Evolutionary conservation across 2,888 invertebrate genomes (phyloP).

Genomic region (Punctoribates punctum): DNA sequence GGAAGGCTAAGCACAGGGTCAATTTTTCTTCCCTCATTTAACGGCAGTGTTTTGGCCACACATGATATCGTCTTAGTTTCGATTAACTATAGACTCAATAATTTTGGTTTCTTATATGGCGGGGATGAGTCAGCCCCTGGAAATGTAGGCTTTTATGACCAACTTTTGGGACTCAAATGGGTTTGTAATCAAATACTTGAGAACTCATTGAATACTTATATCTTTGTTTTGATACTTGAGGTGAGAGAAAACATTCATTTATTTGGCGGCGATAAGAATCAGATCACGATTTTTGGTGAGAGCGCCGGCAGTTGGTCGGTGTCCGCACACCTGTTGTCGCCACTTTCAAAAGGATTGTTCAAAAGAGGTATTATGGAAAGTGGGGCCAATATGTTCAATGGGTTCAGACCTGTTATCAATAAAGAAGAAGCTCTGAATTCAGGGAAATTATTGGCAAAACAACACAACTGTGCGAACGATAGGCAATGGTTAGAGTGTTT

Average conservation of each 20-base stretch:
- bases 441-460: background rate
- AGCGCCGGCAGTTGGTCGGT: conserved; percentile 18
- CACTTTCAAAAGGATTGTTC: conserved; percentile 35
- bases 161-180: background rate
- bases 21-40: background rate
- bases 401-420: background rate
- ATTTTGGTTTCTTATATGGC: background rate
- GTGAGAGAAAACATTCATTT: conserved; percentile 25
- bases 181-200: background rate
- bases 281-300: background rate
- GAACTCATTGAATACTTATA: background rate
- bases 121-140: background rate
- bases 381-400: background rate
- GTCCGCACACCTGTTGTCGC: conserved; percentile 17
- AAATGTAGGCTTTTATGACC: conserved; percentile 8
- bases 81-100: background rate
- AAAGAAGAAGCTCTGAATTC: background rate
- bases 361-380: conserved; percentile 41
- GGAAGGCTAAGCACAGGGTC: background rate
- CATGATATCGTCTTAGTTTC: conserved; percentile 11
- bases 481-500: conserved; percentile 28
- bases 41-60: background rate
- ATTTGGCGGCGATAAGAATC: conserved; percentile 22
- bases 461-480: background rate
- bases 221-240: background rate